Base-by-base conservation (phyloP, 2,888 invertebrate genomes). In the Seira sanloemensis region DNA sequence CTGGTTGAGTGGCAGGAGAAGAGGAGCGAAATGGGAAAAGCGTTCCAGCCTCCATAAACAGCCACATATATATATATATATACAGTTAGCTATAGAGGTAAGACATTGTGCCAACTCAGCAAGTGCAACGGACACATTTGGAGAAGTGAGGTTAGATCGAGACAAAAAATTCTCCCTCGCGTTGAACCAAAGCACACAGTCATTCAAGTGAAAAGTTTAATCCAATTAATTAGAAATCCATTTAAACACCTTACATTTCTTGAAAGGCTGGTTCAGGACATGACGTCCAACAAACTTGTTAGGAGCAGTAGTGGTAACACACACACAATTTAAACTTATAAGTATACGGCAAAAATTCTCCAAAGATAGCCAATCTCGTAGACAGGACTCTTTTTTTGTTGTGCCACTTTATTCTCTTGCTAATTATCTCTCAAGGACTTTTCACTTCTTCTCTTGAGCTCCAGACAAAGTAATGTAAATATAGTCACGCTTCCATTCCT, bases 361-460 rank as follows among this genome's bases (percentile, higher is more conserved):
- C 37, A 37, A 37, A 37, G 12, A 4, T 37, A 12, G 12, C 37
- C 5, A 37, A 4, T 37, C 12, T 4, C 5, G 37, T 12, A 7
- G 37, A 12, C 37, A 37, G 4, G 37, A 12, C 37, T 37, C 12
- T 37, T 58, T 18, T 58, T 58, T 58, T n/a, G 58, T 12, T 58
- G 58, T 58, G 58, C 58, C 58, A 58, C 58, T 58, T 58, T 58
- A 5, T 67, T 71, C 54, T 75, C 75, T 71, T 37, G 75, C 81
- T 81, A 81, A 81, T 81, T 81, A 81, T 81, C 71, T 76, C 67
- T 27, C 81, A 81, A 81, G 81, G 81, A 26, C 76, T 81, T 81
- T 68, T 74, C 77, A 77, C 62, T 76, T 9, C 19, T 9, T 68
- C 50, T 27, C 25, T 25, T 19, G 25, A 26, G 16, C 16, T 66